These are phyloP conservation scores for Myotis vivesi DNA, from an alignment of 2,797 vertebrate genomes.

Conservation along the genomic window DNA sequence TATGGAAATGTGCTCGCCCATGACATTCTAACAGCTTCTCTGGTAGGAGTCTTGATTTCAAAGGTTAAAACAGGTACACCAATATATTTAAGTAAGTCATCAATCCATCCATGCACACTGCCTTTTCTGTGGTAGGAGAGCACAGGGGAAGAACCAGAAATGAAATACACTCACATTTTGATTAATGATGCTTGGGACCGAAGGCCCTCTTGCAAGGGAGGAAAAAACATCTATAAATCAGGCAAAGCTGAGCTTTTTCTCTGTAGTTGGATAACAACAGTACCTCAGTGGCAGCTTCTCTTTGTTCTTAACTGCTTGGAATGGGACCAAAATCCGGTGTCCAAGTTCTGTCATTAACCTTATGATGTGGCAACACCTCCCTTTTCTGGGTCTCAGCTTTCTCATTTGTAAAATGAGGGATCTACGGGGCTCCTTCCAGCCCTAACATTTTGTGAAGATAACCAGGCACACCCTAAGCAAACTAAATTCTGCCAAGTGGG, in stretches of 20 bases:
- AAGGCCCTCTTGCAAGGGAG: constrained; percentile 6
- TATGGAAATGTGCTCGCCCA: background rate
- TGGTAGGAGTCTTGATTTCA: constrained; percentile 14
- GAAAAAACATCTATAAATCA: constrained; percentile 24
- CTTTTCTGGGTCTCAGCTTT: background rate
- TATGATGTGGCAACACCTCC: background rate
- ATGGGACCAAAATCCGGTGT: background rate
- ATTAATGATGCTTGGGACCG: constrained; percentile 19
- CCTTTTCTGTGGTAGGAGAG: constrained; percentile 23
- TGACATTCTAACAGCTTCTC: background rate
- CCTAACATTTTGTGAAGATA: background rate
- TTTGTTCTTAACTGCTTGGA: constrained; percentile 26
- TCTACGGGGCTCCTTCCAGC: background rate
- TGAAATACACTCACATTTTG: constrained; percentile 39
- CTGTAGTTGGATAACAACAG: background rate
- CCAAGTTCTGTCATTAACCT: background rate
- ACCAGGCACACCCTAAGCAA: background rate
- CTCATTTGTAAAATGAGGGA: background rate
- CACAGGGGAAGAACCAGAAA: background rate
- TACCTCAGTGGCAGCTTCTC: background rate
- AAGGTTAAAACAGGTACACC: background rate
- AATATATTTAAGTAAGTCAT: background rate
- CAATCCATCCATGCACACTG: background rate
- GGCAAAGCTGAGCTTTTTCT: background rate
- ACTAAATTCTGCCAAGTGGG: background rate